Conservation (phyloP, 1,140 invertebrate species). For the Grapholita molesta region DNA sequence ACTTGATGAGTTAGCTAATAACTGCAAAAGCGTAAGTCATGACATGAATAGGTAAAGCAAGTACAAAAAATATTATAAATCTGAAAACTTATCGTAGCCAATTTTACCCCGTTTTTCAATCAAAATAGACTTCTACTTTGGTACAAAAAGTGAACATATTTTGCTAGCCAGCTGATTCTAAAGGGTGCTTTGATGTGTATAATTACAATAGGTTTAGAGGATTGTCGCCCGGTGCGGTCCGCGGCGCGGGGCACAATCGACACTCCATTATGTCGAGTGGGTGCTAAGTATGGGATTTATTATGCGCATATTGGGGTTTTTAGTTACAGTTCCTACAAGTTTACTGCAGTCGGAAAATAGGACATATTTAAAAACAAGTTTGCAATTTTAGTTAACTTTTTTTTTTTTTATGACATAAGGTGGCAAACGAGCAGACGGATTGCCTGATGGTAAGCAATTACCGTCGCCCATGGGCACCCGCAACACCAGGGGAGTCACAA, state of each 20-base stretch:
- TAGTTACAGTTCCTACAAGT: background rate
- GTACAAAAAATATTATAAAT: too few relatives aligned
- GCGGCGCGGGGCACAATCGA: slow-evolving; percentile 27
- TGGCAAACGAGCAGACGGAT: too few relatives aligned
- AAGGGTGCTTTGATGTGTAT: slow-evolving; percentile 19
- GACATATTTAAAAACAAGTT: too few relatives aligned
- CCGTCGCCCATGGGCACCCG: too few relatives aligned
- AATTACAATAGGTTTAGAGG: slow-evolving; percentile 47
- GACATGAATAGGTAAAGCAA: too few relatives aligned
- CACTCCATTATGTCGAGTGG: slow-evolving; percentile 62
- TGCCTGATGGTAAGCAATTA: too few relatives aligned
- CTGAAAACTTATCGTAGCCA: background rate
- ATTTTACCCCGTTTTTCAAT: background rate
- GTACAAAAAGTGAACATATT: slow-evolving; percentile 33
- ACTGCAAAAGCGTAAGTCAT: too few relatives aligned
- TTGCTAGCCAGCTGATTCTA: slow-evolving; percentile 48
- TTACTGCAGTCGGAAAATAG: background rate
- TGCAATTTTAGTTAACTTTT: too few relatives aligned
- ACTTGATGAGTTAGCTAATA: too few relatives aligned
- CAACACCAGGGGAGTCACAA: too few relatives aligned
- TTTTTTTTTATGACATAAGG: too few relatives aligned
- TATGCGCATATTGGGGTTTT: slow-evolving; percentile 56
- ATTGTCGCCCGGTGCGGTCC: slow-evolving; percentile 27
- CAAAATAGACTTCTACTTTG: slow-evolving; percentile 18
- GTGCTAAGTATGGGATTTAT: slow-evolving; percentile 43